Evolutionary conservation across 2,113 vertebrate species (phyloP), one percentile per base, ranked within the genome.

Genomic region (Psittacus erithacus): DNA sequence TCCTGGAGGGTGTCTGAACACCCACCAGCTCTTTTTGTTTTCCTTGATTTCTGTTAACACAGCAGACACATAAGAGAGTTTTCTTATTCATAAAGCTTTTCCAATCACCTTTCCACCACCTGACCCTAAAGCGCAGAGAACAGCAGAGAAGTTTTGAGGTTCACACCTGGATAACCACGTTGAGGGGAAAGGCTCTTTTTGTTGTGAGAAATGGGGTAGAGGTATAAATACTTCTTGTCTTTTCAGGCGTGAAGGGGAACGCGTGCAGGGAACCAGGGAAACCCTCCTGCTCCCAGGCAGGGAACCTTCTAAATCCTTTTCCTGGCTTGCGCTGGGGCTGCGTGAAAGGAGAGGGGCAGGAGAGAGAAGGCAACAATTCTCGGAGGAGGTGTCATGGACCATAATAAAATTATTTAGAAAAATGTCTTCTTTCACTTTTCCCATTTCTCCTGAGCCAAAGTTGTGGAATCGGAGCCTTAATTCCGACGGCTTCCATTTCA

Each of bases 111-210:
- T 75, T 38, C 27, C 6, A 1, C n/a, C 35, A 9, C 60, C 13
- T 13, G 33, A 17, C 23, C 15, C 16, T 2, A 0, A 74, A 52
- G 24, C 2, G 5, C 4, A 7, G n/a, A 1, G 6, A 49, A 19
- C 25, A 9, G 46, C 1, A 1, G 44, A 52, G 68, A n/a, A 52
- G 29, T 53, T 47, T 11, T 11, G 43, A 43, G 31, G 23, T 39
- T 71, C 43, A 7, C 28, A 25, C 28, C 27, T 29, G 38, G 24
- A 29, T 44, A 74, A 46, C 22, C 35, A 15, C 4, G 1, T 3
- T 43, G 64, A 71, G 9, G 59, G 27, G 33, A 39, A 71, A 64
- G 65, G 27, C 28, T 29, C 38, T 44, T 85, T 73, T 27, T 60
- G 8, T 18, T 18, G 7, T 0, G 18, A 86, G 27, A 63, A 69